Base-by-base conservation (phyloP, 2,888 invertebrate species). In the Phyllotreta striolata region DNA sequence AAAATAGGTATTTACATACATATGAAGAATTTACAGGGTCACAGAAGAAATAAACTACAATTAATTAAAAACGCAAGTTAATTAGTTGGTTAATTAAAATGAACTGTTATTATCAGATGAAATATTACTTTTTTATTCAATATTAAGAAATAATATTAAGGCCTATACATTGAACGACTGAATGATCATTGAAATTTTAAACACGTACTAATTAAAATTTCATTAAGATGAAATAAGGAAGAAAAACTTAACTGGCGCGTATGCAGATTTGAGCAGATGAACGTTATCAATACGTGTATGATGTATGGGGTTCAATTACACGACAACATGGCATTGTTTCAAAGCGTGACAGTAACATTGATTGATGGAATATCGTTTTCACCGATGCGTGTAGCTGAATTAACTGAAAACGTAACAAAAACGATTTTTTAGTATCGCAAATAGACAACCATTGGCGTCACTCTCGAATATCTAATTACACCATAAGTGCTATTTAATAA, bases 311-410 rank as follows among this genome's bases (percentile, higher is more conserved):
- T 78, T 79, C 80, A 81, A 81, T 81, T 81, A 80, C 80, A 79
- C 80, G 74, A 75, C 75, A 77, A 80, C 80, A 80, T 78, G 78
- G 79, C 80, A 80, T 80, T 81, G 81, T 81, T 81, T 81, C 78
- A 78, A 72, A 76, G 74, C 72, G 68, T 79, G 80, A 80, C 80
- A 80, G 79, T 73, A 78, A 79, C 80, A 80, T 78, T 80, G 81
- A 80, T 81, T 79, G 80, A 81, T 81, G 74, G 78, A 76, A 76
- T 76, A 79, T 79, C 75, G 74, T 72, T 70, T 70, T 68, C 74
- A 72, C 72, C 75, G 75, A 76, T 74, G 73, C 74, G 72, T 77
- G 74, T 74, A 74, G 71, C 71, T 71, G 73, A 75, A 77, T 76
- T 73, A 75, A 71, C 73, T 72, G 69, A 64, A 69, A 69, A 72